A percentile compares a stretch with the other conserved stretches of the same genome.
phyloP scores from a whole-genome alignment of 2,113 vertebrate genomes.

The Todiramphus chloris region DNA sequence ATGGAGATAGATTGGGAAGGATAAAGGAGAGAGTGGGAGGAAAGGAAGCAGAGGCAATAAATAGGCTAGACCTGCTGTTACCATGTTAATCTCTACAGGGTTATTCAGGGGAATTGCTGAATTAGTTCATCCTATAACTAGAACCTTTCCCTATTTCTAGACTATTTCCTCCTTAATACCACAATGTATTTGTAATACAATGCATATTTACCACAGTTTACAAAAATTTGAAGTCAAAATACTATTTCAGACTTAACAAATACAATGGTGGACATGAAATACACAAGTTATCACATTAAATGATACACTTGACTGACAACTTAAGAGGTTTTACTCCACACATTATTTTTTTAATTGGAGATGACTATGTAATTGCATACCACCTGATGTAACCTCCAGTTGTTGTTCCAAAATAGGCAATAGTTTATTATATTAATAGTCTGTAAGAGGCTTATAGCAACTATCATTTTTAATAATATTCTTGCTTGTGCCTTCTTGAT shows the following conservation, averaged over 20 bases:
- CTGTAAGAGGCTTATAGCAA: constrained; percentile 21
- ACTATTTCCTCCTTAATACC: not conserved
- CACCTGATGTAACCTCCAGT: constrained; percentile 1
- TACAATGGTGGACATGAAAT: not conserved
- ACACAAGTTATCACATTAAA: not conserved
- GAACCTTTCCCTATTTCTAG: not conserved
- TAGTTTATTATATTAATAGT: constrained; percentile 5
- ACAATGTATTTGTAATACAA: not conserved
- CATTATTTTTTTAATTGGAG: constrained; percentile 27
- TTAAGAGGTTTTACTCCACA: not conserved
- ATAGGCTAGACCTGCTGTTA: constrained; percentile 51
- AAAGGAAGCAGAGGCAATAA: constrained; percentile 40
- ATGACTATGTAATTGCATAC: not conserved
- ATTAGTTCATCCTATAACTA: not conserved
- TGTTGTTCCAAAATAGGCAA: constrained; percentile 10
- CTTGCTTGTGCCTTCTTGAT: not conserved
- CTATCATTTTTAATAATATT: constrained; percentile 10
- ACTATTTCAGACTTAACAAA: not conserved
- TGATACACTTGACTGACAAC: not conserved
- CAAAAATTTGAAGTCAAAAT: not conserved
- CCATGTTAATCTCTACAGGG: constrained; percentile 44
- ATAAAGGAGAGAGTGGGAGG: constrained; percentile 62
- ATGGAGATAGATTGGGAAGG: constrained; percentile 43
- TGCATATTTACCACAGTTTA: not conserved
- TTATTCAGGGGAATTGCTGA: not conserved